Conservation (phyloP, 2,888 invertebrate genomes). For the Trichopria drosophilae region DNA sequence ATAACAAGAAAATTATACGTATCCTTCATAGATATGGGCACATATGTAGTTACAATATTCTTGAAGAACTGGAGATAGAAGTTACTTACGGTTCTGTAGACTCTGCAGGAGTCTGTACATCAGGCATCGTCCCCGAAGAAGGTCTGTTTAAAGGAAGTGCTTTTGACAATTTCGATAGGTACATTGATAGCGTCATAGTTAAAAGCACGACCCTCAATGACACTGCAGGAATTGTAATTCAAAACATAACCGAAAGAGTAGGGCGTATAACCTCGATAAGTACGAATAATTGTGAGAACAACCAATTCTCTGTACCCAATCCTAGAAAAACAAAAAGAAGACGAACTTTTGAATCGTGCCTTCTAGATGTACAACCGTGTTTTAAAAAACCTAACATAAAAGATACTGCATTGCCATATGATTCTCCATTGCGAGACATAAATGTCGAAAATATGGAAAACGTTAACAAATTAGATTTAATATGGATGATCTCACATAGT, state of each 20-base stretch:
- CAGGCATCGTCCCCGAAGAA: constrained; percentile 12
- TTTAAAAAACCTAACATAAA: not conserved
- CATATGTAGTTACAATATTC: constrained; percentile 9
- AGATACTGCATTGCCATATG: not conserved
- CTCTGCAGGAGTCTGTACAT: constrained; percentile 22
- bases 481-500: constrained; percentile 34
- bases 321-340: not conserved
- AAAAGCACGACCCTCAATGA: constrained; percentile 39
- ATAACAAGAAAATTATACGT: too few relatives aligned
- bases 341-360: not conserved
- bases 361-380: not conserved
- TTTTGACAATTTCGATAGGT: constrained; percentile 39
- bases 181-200: constrained; percentile 37
- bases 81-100: constrained; percentile 23
- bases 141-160: constrained; percentile 31
- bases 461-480: constrained; percentile 42
- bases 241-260: constrained; percentile 17
- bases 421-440: constrained; percentile 6
- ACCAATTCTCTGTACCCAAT: constrained; percentile 4
- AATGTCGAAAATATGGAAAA: constrained; percentile 3
- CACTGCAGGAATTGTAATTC: constrained; percentile 38
- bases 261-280: not conserved
- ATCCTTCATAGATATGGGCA: too few relatives aligned
- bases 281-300: constrained; percentile 7
- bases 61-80: constrained; percentile 36